Conservation (phyloP, 1,140 invertebrate species). For the Danaus melanippus region DNA sequence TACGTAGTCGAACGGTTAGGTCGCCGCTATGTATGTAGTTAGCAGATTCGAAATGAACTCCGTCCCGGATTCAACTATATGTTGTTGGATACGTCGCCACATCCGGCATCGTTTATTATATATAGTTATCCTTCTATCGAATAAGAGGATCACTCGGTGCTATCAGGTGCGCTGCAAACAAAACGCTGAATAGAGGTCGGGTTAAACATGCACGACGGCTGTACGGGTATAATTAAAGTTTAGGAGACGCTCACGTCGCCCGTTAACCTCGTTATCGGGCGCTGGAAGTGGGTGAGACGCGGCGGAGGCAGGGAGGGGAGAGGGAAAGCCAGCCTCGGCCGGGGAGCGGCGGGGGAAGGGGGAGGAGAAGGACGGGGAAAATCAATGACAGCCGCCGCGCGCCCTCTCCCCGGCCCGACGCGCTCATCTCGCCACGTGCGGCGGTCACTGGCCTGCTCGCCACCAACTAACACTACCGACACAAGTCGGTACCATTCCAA, state of each 20-base stretch:
- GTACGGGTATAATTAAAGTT: conserved; percentile 72
- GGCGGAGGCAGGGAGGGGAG: conserved; percentile 28
- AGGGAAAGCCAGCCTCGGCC: conserved; percentile 32
- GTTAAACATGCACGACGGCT: conserved; percentile 70
- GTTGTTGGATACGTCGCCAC: conserved; percentile 13
- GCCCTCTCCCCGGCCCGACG: conserved; percentile 63
- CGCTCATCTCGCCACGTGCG: conserved; percentile 70
- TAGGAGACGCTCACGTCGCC: conserved; percentile 71
- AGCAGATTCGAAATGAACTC: conserved; percentile 40
- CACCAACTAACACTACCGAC: conserved; percentile 20
- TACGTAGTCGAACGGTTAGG: conserved; percentile 33
- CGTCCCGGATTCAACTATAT: conserved; percentile 21
- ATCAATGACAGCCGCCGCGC: conserved; percentile 69
- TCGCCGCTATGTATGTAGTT: conserved; percentile 38
- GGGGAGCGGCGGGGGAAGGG: conserved; percentile 11
- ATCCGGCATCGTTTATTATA: conserved; percentile 42
- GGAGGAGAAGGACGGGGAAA: conserved; percentile 57
- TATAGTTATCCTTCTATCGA: conserved; percentile 43
- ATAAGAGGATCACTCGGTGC: conserved; percentile 48
- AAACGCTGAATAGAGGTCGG: conserved; percentile 65
- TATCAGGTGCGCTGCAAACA: conserved; percentile 67
- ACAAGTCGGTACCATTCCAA: conserved; percentile 9
- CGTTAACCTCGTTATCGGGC: conserved; percentile 72
- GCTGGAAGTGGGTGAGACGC: conserved; percentile 69
- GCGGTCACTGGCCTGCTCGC: conserved; percentile 61